Evolutionary conservation across 1,140 invertebrate genomes (phyloP), one percentile per base, ranked within the genome.

Genomic region (Dreissena polymorpha): DNA sequence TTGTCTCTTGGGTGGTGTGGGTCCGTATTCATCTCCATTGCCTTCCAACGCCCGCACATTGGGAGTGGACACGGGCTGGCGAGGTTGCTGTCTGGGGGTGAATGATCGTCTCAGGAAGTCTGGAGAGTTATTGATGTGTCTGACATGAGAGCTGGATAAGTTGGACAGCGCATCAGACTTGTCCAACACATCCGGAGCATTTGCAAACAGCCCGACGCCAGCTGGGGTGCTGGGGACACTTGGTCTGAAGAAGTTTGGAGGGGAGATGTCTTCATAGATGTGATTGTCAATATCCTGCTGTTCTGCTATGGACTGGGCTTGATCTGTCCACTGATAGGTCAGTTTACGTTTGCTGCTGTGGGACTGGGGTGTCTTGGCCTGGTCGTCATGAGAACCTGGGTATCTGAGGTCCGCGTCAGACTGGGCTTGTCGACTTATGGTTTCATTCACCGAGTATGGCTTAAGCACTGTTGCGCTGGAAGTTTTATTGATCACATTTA

Each of bases 91-190:
- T 14, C 14, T 21, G 10, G 21, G 72, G 72, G 21, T 51, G n/a
- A 55, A 68, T 5, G 65, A 25, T 13, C 51, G 65, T 18, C 76
- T 64, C 1, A 27, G 25, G 14, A 29, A 57, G 53, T 78, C 76
- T 16, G 76, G 76, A 13, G 76, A 78, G 25, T 60, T n/a, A 13
- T 67, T 49, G 23, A 78, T 21, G 51, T 78, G 76, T 51, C 76
- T 51, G 8, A 78, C 69, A 10, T 78, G 65, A 39, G 50, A 55
- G 25, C 55, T 65, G 13, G 67, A 69, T 0, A 63, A 7, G 53
- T n/a, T 73, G 16, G 71, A 57, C 10, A 57, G 0, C 10, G n/a
- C 50, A 12, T 39, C 27, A 12, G 69, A 25, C 21, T 53, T 51
- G 60, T n/a, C 18, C 18, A n/a, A 63, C 18, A n/a, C 18, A n/a